Base-by-base conservation (phyloP, 2,797 vertebrate genomes). In the Glyptemys insculpta region DNA sequence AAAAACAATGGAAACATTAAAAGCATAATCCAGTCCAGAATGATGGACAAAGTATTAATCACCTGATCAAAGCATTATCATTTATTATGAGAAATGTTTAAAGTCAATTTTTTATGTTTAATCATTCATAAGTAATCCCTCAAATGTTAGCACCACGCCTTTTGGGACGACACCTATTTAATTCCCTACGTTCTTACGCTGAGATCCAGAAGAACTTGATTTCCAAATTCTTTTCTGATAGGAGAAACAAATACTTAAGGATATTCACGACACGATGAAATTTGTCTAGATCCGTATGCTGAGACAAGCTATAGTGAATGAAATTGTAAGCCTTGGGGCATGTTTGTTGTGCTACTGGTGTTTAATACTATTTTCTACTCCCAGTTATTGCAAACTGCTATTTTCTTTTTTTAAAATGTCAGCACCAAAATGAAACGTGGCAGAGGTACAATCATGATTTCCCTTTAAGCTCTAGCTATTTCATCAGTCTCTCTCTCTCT, bases 301-400 rank as follows among this genome's bases (percentile, higher is more conserved):
- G 62, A 85, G 52, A 31, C 14, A 0, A 2, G 0, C 37, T 53
- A 57, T 47, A 54, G 0, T 23, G 29, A 81, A 14, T 6, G 92
- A 72, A 86, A 84, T 54, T 2, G 31, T 1, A 82, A 10, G 59
- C 15, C 15, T 5, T 5, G 21, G 92, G 68, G 87, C 81, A 91
- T 86, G 78, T 0, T 12, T 1, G 3, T 68, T 68, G 1, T 2
- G 3, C 84, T 3, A 87, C 37, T 56, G 87, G 93, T 95, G 92
- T 92, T 95, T 93, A 97, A 4, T 81, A 96, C 96, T 97, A 97
- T 97, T 97, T 79, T 57, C 25, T 56, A 57, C 9, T 29, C 56
- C 25, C 56, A 57, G 10, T 57, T 12, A 57, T 57, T 57, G 56
- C 56, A 57, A 57, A 57, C 5, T 27, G 11, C 27, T 5, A 57